Base-by-base conservation (phyloP, 2,113 vertebrate species). In the Eidolon helvum region DNA sequence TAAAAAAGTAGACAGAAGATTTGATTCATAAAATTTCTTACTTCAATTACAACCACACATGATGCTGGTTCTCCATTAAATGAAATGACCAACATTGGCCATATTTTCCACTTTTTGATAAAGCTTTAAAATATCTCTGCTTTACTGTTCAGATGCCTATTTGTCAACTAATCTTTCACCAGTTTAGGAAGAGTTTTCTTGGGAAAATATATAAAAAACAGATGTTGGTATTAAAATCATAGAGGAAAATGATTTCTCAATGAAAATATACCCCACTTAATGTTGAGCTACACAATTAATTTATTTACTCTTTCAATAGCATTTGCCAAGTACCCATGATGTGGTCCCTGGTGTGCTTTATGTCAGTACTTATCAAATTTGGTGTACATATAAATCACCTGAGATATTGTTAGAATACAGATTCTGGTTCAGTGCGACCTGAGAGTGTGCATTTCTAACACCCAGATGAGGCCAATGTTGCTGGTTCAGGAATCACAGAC, bases 21-120 rank as follows among this genome's bases (percentile, higher is more conserved):
- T 95, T 94, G 68, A 98, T 97, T 91, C 53, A 78, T 95, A 94
- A 80, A 93, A 96, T 97, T 48, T 89, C 38, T 89, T 84, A 94
- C 94, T 98, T 98, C 79, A 93, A 35, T 97, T 96, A 96, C 55
- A 97, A 96, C 22, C 86, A 96, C 59, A 45, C 72, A 93, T 68
- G 63, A 96, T 91, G 57, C 63, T 89, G 77, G 87, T 96, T 97
- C 80, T 96, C 68, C 95, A 97, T 69, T 14, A 87, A 95, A 91
- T 40, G 48, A 72, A 89, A n/a, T 93, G 72, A 80, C 93, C 80
- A 83, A 80, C 68, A 82, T 66, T 57, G 86, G 84, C 59, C 91
- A 59, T 65, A 21, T 24, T 61, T 95, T 87, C 21, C 28, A 7
- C 28, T 71, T 57, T 72, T 75, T 35, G 18, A 63, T 15, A 0